Conservation (phyloP, 2,113 vertebrate genomes). For the Labeo catla region DNA sequence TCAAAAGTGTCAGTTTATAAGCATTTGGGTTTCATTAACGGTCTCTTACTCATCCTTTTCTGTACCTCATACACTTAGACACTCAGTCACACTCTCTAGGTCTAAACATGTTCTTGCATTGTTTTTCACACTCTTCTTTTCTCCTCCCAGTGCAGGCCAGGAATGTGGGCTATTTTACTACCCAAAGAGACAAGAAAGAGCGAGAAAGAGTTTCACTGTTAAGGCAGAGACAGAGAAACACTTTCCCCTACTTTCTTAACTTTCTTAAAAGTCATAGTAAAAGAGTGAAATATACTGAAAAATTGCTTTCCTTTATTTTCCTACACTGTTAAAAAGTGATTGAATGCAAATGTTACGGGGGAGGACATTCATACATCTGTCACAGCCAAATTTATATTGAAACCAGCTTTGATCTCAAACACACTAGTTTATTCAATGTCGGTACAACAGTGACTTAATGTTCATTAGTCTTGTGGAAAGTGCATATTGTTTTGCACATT, state of each 20-base stretch:
- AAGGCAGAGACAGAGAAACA: background rate
- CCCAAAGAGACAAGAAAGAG: background rate
- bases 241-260: background rate
- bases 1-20: background rate
- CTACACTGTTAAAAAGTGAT: background rate
- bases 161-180: conserved; percentile 43
- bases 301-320: background rate
- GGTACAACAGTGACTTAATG: background rate
- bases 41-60: background rate
- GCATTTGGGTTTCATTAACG: background rate
- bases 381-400: background rate
- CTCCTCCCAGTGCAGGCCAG: conserved; percentile 12
- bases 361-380: background rate
- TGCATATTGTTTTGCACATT: background rate
- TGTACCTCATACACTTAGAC: conserved; percentile 28
- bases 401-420: background rate
- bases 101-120: conserved; percentile 46
- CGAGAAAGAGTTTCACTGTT: background rate
- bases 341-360: background rate
- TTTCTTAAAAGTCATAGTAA: background rate
- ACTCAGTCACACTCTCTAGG: conserved; percentile 15
- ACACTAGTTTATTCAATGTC: background rate
- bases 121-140: conserved; percentile 30
- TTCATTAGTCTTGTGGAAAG: background rate
- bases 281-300: background rate